phyloP scores from a whole-genome alignment of 2,113 vertebrate genomes.

The Boulengeromyrus knoepffleri region DNA sequence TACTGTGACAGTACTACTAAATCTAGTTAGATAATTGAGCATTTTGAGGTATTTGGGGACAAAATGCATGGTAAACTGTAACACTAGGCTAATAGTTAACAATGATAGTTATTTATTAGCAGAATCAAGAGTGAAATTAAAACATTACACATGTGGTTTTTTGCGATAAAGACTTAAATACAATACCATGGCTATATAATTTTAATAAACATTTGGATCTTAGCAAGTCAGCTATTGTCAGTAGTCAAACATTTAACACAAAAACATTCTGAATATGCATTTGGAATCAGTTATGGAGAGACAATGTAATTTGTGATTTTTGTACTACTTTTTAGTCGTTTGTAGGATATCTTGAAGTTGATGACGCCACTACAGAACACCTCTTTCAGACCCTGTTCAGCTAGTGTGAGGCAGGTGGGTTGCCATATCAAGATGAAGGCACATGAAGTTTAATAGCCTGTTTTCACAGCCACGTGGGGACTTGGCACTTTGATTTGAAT shows the following conservation, averaged over 20 bases:
- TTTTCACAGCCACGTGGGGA: neutral
- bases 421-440: neutral
- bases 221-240: neutral
- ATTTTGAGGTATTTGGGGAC: neutral
- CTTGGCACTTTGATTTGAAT: neutral
- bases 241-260: neutral
- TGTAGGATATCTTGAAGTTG: neutral
- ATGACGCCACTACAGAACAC: neutral
- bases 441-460: neutral
- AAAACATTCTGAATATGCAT: neutral
- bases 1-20: neutral
- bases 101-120: neutral
- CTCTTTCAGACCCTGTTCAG: neutral
- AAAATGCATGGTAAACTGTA: neutral
- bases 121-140: neutral
- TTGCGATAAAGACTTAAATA: neutral
- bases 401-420: neutral
- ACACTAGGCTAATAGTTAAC: neutral
- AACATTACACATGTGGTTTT: neutral
- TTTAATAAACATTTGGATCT: neutral
- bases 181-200: neutral
- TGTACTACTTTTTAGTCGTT: neutral
- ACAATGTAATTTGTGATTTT: neutral
- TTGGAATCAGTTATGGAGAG: neutral
- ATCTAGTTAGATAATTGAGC: neutral